These are phyloP conservation scores for Todiramphus chloris DNA, from an alignment of 2,113 vertebrate species.

Conservation along the genomic window DNA sequence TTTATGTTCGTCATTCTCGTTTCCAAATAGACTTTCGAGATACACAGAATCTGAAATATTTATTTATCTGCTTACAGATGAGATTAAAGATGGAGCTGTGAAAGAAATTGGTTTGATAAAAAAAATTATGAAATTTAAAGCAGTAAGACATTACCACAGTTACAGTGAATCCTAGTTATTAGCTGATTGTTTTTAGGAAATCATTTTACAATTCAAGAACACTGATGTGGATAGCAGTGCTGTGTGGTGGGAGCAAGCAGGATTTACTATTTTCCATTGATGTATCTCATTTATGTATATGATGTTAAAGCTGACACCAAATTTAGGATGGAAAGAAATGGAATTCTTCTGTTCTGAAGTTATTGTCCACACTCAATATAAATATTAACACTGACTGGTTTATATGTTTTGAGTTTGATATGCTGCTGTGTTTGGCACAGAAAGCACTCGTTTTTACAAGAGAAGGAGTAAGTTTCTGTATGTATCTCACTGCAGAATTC, in stretches of 20 bases:
- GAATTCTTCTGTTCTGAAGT: conserved; percentile 58
- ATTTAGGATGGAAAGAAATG: neutral
- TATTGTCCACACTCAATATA: conserved; percentile 44
- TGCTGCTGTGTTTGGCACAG: conserved; percentile 50
- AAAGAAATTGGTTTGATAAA: neutral
- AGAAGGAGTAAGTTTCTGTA: conserved; percentile 46
- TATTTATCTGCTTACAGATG: neutral
- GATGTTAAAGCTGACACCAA: neutral
- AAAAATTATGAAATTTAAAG: neutral
- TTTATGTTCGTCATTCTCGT: neutral
- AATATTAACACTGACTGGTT: conserved; percentile 27
- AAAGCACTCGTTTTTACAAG: conserved; percentile 60
- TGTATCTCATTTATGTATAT: neutral
- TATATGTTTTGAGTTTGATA: conserved; percentile 54
- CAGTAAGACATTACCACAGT: neutral
- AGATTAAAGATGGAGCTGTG: neutral
- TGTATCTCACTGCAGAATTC: conserved; percentile 32
- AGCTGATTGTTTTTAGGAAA: neutral
- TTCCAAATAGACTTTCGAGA: neutral
- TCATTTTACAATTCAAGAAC: neutral
- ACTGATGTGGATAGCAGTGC: neutral
- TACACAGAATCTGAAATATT: neutral
- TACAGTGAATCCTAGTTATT: neutral
- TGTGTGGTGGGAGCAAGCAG: neutral
- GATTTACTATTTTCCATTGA: neutral